phyloP scores from a whole-genome alignment of 53 echinoderm and acorn worm genomes.

The Paracentrotus lividus region DNA sequence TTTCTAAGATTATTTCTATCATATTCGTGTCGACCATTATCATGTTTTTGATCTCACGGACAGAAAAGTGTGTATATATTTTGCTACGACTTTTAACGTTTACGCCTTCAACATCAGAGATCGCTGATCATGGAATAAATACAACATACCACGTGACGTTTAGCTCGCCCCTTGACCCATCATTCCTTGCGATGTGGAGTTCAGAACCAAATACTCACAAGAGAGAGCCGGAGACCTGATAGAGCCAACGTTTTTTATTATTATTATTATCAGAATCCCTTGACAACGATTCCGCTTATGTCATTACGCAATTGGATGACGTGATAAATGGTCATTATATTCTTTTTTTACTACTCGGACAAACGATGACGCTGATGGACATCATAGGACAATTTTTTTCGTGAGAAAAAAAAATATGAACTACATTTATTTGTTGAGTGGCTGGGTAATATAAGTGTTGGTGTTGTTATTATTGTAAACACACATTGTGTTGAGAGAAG shows the following conservation, averaged over 20 bases:
- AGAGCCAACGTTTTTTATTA: neutral
- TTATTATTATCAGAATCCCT: constrained; percentile 6
- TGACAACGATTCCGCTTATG: neutral
- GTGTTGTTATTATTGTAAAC: constrained; percentile 65
- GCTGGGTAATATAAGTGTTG: constrained; percentile 69
- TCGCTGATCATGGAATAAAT: constrained; percentile 51
- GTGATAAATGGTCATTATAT: neutral
- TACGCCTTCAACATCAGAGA: constrained; percentile 64
- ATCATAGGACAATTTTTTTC: constrained; percentile 20
- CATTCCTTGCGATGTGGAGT: constrained; percentile 32
- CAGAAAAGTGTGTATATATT: constrained; percentile 70
- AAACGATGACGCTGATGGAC: constrained; percentile 37
- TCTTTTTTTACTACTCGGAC: constrained; percentile 37
- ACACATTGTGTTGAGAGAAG: constrained; percentile 44
- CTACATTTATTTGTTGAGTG: constrained; percentile 72
- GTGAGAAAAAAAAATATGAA: constrained; percentile 45
- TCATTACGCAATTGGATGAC: constrained; percentile 3
- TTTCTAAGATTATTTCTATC: constrained; percentile 65
- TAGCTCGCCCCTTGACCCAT: constrained; percentile 36
- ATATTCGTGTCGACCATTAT: constrained; percentile 51
- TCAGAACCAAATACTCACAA: neutral
- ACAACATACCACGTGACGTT: constrained; percentile 35
- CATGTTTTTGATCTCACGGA: constrained; percentile 66
- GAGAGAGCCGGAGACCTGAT: neutral
- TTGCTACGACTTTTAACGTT: constrained; percentile 69